Base-by-base conservation (phyloP, 2,797 vertebrate genomes). In the Lophius americanus region DNA sequence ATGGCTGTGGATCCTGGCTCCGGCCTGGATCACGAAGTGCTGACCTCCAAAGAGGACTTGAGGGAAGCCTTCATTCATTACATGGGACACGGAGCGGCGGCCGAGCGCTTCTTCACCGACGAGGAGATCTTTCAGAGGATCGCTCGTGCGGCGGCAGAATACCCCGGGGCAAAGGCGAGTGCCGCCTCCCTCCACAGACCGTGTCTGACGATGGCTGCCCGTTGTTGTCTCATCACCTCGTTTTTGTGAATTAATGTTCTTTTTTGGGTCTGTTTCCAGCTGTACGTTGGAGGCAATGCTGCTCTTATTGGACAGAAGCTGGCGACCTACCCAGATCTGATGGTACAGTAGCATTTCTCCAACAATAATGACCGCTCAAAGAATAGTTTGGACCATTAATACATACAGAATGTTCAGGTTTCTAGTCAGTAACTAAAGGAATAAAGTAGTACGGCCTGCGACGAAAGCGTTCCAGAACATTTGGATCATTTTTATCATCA, bases 271-370 rank as follows among this genome's bases (percentile, higher is more conserved):
- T 13, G 87, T 57, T 90, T 93, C 5, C 90, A 99, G 98, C 90
- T 98, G 41, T 99, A 97, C 1, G 96, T 98, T 11, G 98, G 98
- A 85, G 98, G 98, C 79, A 99, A 99, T n/a, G 98, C 98, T 60
- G 98, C 98, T 84, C 94, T 99, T 54, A 99, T 99, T 59, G 96
- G 96, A 67, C 97, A 99, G 94, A 99, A 96, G 89, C 90, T 99
- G 3, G 96, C 96, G 0, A 81, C 92, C 55, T 93, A 96, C 68
- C 91, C 96, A 55, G 92, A 97, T 68, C 73, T 97, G 48, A 95
- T 94, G 95, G 98, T 99, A 87, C 42, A 49, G 8, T 36, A 36
- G 7, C 47, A 39, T 43, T 41, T 35, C 23, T 4, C 0, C 2
- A 32, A 3, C 35, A 51, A 8, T 1, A 50, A 2, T 38, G 9